A percentile compares a stretch with the other conserved stretches of the same genome.
phyloP scores from a whole-genome alignment of 2,888 invertebrate genomes.

The Pristionchus arcanus region DNA sequence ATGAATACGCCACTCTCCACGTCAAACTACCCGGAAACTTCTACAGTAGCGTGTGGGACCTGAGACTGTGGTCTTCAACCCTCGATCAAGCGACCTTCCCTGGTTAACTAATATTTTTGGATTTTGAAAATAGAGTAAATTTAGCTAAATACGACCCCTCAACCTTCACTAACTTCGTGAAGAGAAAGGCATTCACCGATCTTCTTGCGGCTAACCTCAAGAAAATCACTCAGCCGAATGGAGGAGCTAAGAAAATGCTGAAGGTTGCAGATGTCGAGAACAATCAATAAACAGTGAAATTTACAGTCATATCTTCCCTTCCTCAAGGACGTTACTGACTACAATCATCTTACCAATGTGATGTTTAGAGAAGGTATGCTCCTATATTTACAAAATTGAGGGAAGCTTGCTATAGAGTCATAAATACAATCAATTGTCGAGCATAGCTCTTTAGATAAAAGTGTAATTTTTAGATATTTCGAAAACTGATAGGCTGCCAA shows the following conservation, averaged over 20 bases:
- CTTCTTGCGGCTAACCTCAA: neutral
- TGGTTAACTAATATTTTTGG: neutral
- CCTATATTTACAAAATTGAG: too few relatives aligned
- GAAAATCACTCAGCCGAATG: neutral
- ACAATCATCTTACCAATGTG: neutral
- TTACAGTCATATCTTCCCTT: neutral
- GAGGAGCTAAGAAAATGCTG: neutral
- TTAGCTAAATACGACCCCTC: slow-evolving; percentile 20
- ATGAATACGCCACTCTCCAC: neutral
- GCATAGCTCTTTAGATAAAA: too few relatives aligned
- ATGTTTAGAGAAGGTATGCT: neutral
- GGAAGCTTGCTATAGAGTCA: too few relatives aligned
- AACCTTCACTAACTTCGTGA: neutral
- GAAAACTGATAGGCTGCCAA: too few relatives aligned
- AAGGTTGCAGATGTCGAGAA: neutral
- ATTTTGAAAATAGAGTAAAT: neutral
- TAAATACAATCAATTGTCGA: too few relatives aligned
- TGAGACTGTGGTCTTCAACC: neutral
- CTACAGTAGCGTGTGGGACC: neutral
- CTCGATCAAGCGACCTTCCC: slow-evolving; percentile 31
- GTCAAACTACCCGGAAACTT: neutral
- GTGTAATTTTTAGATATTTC: too few relatives aligned
- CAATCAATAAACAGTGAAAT: neutral
- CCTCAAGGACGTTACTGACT: slow-evolving; percentile 28
- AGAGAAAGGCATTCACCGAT: slow-evolving; percentile 14